phyloP scores from a whole-genome alignment of 2,113 vertebrate species.

The Phylloscopus whistleri region DNA sequence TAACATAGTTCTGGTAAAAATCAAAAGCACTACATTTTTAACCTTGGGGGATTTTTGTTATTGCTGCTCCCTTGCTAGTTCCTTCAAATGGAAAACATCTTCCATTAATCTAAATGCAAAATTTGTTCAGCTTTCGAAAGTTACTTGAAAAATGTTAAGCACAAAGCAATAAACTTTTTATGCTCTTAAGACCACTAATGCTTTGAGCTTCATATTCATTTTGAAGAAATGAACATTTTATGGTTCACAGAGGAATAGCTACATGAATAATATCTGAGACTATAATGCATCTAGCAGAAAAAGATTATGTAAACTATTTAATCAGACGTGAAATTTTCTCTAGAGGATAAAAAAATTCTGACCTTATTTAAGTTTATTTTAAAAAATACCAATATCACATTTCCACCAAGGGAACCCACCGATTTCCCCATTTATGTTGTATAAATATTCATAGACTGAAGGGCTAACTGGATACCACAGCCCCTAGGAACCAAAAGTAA shows the following conservation, averaged over 20 bases:
- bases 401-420: slow-evolving; percentile 51
- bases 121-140: slow-evolving; percentile 81
- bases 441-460: slow-evolving; percentile 63
- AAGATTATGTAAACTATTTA: slow-evolving; percentile 87
- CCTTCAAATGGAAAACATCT: slow-evolving; percentile 81
- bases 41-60: slow-evolving; percentile 82
- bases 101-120: slow-evolving; percentile 87
- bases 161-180: slow-evolving; percentile 85
- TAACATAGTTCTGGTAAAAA: slow-evolving; percentile 79
- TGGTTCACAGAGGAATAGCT: slow-evolving; percentile 84
- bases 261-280: slow-evolving; percentile 83
- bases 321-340: slow-evolving; percentile 82
- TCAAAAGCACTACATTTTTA: slow-evolving; percentile 81
- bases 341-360: slow-evolving; percentile 76
- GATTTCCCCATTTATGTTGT: slow-evolving; percentile 52
- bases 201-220: slow-evolving; percentile 83
- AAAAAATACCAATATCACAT: slow-evolving; percentile 72
- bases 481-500: background rate
- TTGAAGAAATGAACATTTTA: slow-evolving; percentile 85
- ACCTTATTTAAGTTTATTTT: slow-evolving; percentile 78
- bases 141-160: slow-evolving; percentile 84
- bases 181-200: slow-evolving; percentile 84
- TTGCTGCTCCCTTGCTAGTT: slow-evolving; percentile 76
- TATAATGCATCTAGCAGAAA: slow-evolving; percentile 79
- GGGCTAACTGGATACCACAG: slow-evolving; percentile 29